Evolutionary conservation across 2,797 vertebrate species (phyloP).

Genomic region (Gadopsis bispinosus): DNA sequence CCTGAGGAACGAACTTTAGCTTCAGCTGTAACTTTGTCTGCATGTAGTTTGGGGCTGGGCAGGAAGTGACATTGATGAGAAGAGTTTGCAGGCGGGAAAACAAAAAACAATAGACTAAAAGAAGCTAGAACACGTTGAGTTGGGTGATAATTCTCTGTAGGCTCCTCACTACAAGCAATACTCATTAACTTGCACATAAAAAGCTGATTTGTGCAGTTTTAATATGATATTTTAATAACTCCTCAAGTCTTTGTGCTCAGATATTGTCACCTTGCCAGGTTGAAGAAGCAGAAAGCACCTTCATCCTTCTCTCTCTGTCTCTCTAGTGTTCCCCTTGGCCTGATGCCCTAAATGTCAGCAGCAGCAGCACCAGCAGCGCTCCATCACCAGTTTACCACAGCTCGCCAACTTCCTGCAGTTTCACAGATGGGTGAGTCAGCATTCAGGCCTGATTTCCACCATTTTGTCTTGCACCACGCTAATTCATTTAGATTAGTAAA

Average conservation of each 20-base stretch:
- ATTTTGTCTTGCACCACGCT: too few species aligned
- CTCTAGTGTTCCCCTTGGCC: conserved; percentile 94
- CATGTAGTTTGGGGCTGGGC: background rate
- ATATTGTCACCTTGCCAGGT: background rate
- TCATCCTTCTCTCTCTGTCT: background rate
- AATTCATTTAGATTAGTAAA: background rate
- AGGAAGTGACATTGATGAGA: background rate
- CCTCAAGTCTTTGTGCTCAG: background rate
- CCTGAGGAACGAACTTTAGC: too few species aligned
- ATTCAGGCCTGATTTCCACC: background rate
- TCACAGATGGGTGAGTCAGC: conserved; percentile 89
- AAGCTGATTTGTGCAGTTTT: background rate
- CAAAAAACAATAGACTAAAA: background rate
- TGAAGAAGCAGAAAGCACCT: background rate
- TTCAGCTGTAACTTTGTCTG: too few species aligned
- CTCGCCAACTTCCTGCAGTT: conserved; percentile 89
- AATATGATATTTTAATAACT: background rate
- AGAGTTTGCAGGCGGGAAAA: background rate
- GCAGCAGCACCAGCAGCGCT: conserved; percentile 82
- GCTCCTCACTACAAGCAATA: background rate
- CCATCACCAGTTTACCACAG: conserved; percentile 91
- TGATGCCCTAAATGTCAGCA: conserved; percentile 87
- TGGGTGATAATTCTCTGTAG: background rate
- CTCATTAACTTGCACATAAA: background rate
- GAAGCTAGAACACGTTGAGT: background rate